A percentile compares a stretch with the other conserved stretches of the same genome.
These are phyloP conservation scores for Rhopalosiphum nymphaeae DNA, from an alignment of 2,888 invertebrate species.

Conservation along the genomic window DNA sequence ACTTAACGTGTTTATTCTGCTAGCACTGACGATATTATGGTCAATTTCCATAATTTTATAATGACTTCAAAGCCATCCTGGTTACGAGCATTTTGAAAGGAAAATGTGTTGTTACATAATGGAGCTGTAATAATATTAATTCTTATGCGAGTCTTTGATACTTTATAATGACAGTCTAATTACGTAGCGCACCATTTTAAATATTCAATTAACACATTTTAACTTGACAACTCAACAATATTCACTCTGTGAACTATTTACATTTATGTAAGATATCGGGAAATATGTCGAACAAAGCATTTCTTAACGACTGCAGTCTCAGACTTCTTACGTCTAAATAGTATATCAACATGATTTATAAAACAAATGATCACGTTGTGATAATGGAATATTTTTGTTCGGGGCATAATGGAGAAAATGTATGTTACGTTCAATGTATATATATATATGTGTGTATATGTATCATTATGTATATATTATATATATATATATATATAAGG, in stretches of 20 bases:
- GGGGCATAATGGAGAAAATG: neutral
- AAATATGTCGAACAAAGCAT: neutral
- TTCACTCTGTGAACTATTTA: neutral
- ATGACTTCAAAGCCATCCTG: neutral
- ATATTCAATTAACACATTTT: neutral
- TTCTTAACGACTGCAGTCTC: neutral
- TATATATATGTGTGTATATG: neutral
- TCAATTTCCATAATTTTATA: slow-evolving; percentile 17
- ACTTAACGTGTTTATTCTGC: neutral
- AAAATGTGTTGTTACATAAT: neutral
- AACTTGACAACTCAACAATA: neutral
- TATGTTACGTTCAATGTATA: neutral
- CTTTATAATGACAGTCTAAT: neutral
- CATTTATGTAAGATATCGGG: neutral
- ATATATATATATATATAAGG: neutral
- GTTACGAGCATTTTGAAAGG: neutral
- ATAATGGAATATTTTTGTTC: neutral
- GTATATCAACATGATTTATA: neutral
- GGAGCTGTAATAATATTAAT: neutral
- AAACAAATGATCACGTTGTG: neutral
- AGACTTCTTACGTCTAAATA: neutral
- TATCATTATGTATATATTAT: neutral
- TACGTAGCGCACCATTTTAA: neutral
- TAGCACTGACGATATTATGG: neutral
- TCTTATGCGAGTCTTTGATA: neutral